Evolutionary conservation across 2,113 vertebrate species (phyloP), one percentile per base, ranked within the genome.

Genomic region (Anoura caudifer): DNA sequence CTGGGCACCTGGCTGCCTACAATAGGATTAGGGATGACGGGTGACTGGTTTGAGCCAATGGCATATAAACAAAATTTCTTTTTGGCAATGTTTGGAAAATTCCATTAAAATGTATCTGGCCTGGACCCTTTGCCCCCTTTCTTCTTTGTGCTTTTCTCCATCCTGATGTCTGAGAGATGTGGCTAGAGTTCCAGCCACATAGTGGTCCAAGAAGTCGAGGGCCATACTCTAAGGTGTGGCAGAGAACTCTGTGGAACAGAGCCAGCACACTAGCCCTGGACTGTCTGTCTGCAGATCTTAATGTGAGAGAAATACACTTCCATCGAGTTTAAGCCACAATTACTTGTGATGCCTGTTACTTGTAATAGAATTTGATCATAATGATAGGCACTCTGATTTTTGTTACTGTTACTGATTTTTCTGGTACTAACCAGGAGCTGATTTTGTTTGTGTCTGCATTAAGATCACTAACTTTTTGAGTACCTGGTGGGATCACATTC

Each of bases 401-500:
- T 56, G 84, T 52, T 52, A 52, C 50, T 52, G 50, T 52, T 52
- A 52, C 50, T 52, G 50, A 52, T 52, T 52, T 52, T 52, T 52
- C 50, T 52, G 50, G 50, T 17, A 16, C 50, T 52, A 52, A 70
- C 8, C n/a, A 56, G 45, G 75, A 5, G 17, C 63, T 77, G 36
- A 31, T 94, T 90, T 76, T 91, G 26, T 76, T 59, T 63, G 26
- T 90, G 7, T 79, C 79, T 87, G 41, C 11, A 77, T 72, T 95
- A 70, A 87, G 61, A 81, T 90, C 50, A 67, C 61, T 50, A 83
- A 79, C 75, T 17, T 61, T 77, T 95, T 36, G 79, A 89, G 77
- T 45, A 90, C 91, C 80, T 87, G 85, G 65, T 67, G 95, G 93
- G 80, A 91, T 67, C 59, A 67, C 17, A 28, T 45, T 38, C 75